Evolutionary conservation across 2,113 vertebrate genomes (phyloP).

Genomic region (Pogonocichla stellata): DNA sequence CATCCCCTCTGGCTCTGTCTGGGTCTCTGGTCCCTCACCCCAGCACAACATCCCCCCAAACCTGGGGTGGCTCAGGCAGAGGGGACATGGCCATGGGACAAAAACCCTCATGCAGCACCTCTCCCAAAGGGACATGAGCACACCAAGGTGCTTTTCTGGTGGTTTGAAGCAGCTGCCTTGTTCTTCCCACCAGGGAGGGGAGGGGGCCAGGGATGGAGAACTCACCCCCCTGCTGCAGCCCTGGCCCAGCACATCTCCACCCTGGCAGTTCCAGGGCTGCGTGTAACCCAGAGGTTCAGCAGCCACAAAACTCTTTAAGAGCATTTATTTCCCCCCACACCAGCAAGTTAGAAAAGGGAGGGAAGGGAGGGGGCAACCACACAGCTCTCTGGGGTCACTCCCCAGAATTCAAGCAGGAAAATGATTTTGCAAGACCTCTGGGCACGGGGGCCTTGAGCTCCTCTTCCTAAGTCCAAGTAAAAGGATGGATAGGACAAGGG

Average conservation of each 20-base stretch:
- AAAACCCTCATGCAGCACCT: neutral
- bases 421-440: neutral
- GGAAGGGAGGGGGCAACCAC: neutral
- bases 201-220: fast-evolving
- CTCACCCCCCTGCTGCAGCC: neutral
- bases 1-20: fast-evolving
- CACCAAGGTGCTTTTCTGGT: neutral
- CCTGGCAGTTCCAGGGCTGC: fast-evolving
- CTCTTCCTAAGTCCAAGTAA: neutral
- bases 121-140: neutral
- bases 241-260: neutral
- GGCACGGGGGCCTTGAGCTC: neutral
- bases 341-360: neutral
- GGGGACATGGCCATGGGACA: fast-evolving
- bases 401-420: neutral
- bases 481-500: neutral
- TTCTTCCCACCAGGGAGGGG: neutral
- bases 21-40: neutral
- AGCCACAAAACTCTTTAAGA: neutral
- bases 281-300: neutral
- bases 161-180: neutral
- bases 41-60: fast-evolving
- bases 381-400: neutral
- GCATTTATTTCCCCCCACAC: neutral
- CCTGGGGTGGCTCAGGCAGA: neutral